phyloP scores from a whole-genome alignment of 2,797 vertebrate genomes.

The Rhinatrema bivittatum region DNA sequence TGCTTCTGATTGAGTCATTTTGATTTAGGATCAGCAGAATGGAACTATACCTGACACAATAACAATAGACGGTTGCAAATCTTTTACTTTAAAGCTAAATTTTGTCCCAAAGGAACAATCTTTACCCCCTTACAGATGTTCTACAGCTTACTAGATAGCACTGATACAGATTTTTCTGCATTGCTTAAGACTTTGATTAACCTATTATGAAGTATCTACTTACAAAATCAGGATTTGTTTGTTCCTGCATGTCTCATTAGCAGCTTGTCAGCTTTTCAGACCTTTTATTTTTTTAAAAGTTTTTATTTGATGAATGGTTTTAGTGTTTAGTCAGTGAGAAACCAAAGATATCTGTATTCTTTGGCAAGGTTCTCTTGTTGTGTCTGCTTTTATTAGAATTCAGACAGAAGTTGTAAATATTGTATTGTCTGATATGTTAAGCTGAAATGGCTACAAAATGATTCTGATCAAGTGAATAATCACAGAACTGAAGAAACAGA shows the following conservation, averaged over 20 bases:
- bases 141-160: slow-evolving; percentile 22
- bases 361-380: slow-evolving; percentile 8
- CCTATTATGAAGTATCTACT: slow-evolving; percentile 25
- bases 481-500: too few species aligned
- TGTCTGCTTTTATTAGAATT: neutral
- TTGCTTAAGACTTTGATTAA: slow-evolving; percentile 32
- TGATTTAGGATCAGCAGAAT: slow-evolving; percentile 30
- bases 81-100: slow-evolving; percentile 11
- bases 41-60: slow-evolving; percentile 17
- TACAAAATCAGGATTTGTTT: slow-evolving; percentile 19
- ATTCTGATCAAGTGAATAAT: too few species aligned
- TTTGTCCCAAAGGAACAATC: slow-evolving; percentile 19
- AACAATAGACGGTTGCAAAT: slow-evolving; percentile 16
- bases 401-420: neutral
- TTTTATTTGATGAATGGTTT: slow-evolving; percentile 36
- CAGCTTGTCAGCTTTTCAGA: slow-evolving; percentile 36
- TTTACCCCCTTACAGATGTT: slow-evolving; percentile 17
- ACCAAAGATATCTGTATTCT: slow-evolving; percentile 13
- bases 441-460: neutral
- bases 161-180: slow-evolving; percentile 28
- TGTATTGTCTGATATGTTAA: neutral
- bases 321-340: slow-evolving; percentile 46
- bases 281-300: slow-evolving; percentile 11
- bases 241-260: slow-evolving; percentile 33
- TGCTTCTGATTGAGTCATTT: slow-evolving; percentile 6